These are phyloP conservation scores for Cristatella mucedo DNA, from an alignment of 2,888 invertebrate species.

Conservation along the genomic window DNA sequence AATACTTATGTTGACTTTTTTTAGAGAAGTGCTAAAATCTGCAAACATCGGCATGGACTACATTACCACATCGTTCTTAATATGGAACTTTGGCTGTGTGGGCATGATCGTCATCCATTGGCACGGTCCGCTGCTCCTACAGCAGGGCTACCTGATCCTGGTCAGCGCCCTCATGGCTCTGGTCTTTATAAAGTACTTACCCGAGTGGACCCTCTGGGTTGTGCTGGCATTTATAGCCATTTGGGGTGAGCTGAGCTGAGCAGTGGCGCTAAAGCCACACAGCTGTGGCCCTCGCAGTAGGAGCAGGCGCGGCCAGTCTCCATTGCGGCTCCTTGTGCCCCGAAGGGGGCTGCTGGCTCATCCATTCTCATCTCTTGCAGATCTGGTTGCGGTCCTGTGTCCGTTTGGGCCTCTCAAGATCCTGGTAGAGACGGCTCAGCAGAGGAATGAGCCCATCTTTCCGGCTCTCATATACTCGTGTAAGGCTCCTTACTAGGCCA, in stretches of 20 bases:
- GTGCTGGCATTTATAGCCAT: constrained; percentile 88
- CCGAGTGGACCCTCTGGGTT: constrained; percentile 98
- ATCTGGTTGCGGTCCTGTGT: constrained; percentile 86
- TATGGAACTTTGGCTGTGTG: constrained; percentile 89
- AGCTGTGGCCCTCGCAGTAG: constrained; percentile 17
- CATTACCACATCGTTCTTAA: constrained; percentile 63
- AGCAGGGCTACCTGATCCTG: constrained; percentile 82
- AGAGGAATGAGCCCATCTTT: constrained; percentile 94
- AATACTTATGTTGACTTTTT: too few species aligned
- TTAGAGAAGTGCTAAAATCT: too few species aligned
- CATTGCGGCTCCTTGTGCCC: too few species aligned
- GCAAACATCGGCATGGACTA: constrained; percentile 91
- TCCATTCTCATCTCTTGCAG: too few species aligned
- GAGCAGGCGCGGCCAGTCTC: too few species aligned
- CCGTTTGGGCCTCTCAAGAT: constrained; percentile 91
- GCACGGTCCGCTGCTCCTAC: constrained; percentile 84
- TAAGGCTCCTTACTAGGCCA: constrained; percentile 21
- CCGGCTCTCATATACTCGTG: constrained; percentile 77
- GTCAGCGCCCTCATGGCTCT: constrained; percentile 94
- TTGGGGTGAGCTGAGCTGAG: constrained; percentile 83
- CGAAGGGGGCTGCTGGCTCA: too few species aligned
- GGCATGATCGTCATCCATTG: constrained; percentile 99
- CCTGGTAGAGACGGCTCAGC: constrained; percentile 94
- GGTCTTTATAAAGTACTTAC: constrained; percentile 93
- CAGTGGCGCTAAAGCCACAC: too few species aligned